phyloP scores from a whole-genome alignment of 92 coral and sea anemone genomes.

The Scolanthus callimorphus region DNA sequence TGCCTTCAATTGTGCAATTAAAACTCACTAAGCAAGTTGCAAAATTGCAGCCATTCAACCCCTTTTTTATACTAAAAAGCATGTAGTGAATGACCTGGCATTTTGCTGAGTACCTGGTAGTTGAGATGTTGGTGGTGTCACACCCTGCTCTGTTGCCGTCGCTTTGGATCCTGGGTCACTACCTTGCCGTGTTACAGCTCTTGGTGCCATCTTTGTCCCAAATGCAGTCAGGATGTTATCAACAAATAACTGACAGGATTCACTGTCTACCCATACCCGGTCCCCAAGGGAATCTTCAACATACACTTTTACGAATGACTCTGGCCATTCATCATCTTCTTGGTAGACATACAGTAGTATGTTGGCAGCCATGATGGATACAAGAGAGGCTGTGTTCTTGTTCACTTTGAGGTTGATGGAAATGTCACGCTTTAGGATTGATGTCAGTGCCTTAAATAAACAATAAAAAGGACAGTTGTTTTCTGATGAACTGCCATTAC shows the following conservation, averaged over 20 bases:
- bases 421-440: slow-evolving; percentile 80
- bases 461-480: too few species aligned
- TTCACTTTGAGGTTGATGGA: slow-evolving; percentile 68
- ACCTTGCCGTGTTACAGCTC: slow-evolving; percentile 46
- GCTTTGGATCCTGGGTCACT: slow-evolving; percentile 55
- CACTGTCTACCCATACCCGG: slow-evolving; percentile 95
- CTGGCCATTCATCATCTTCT: slow-evolving; percentile 98
- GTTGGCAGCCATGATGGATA: slow-evolving; percentile 91
- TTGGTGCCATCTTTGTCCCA: slow-evolving; percentile 73
- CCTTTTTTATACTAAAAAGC: too few species aligned
- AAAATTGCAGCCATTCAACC: too few species aligned
- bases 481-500: too few species aligned
- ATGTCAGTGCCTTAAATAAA: slow-evolving; percentile 72
- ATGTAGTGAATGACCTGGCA: too few species aligned
- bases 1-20: too few species aligned
- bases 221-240: slow-evolving; percentile 91
- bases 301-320: slow-evolving; percentile 88
- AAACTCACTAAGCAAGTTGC: too few species aligned
- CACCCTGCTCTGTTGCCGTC: not conserved
- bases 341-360: slow-evolving; percentile 76
- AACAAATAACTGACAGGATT: slow-evolving; percentile 84
- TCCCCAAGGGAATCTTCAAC: slow-evolving; percentile 97
- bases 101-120: not conserved
- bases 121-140: not conserved
- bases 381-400: slow-evolving; percentile 64